Evolutionary conservation across 2,113 vertebrate genomes (phyloP).

Genomic region (Anthoscopus minutus): DNA sequence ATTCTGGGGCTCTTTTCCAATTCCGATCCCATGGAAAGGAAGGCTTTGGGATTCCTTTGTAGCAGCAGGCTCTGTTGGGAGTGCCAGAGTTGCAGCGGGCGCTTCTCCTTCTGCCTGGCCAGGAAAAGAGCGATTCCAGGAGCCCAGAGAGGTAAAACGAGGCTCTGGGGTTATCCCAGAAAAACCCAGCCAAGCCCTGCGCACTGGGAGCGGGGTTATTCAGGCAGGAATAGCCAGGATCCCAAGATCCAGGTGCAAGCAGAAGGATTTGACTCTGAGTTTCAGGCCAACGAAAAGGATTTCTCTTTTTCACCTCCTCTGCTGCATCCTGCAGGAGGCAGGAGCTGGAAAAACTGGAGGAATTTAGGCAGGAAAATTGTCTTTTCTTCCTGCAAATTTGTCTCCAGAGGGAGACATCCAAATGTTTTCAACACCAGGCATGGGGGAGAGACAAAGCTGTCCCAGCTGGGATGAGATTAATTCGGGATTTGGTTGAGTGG

Average conservation of each 20-base stretch:
- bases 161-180: not conserved
- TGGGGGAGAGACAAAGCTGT: rapidly evolving
- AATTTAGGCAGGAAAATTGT: not conserved
- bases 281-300: not conserved
- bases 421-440: rapidly evolving
- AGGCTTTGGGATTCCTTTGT: not conserved
- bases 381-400: rapidly evolving
- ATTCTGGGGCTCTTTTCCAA: not conserved
- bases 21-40: not conserved
- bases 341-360: not conserved
- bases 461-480: rapidly evolving
- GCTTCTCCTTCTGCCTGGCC: rapidly evolving
- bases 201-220: rapidly evolving
- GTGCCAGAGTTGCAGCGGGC: not conserved
- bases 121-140: not conserved
- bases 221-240: not conserved
- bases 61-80: not conserved
- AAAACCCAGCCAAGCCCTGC: not conserved
- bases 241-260: not conserved
- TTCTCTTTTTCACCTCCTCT: not conserved
- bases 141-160: not conserved
- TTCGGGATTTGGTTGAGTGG: not conserved
- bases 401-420: rapidly evolving
- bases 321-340: not conserved
- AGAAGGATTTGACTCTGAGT: no score